Conservation (phyloP, 2,113 vertebrate species). For the Bothrops jararaca region DNA sequence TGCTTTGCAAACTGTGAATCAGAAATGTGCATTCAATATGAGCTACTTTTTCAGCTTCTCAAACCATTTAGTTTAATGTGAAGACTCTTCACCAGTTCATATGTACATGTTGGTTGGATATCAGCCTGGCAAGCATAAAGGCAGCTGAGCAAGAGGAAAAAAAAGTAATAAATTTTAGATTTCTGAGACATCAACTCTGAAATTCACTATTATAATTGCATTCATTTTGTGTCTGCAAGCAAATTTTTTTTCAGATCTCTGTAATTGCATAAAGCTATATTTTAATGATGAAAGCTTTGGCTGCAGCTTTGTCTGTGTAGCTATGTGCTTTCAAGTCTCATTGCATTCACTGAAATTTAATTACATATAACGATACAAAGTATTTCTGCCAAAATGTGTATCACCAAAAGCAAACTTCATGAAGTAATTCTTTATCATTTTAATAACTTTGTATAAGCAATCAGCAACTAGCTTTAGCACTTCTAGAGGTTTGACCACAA, state of each 20-base stretch:
- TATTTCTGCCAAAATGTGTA: conserved; percentile 4
- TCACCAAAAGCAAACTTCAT: conserved; percentile 4
- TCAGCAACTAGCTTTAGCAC: neutral
- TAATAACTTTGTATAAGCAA: neutral
- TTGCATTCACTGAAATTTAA: conserved; percentile 2
- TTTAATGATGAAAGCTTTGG: conserved; percentile 10
- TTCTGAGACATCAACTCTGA: neutral
- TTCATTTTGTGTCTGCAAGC: neutral
- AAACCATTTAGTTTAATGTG: neutral
- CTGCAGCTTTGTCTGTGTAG: neutral
- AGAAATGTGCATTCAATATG: neutral
- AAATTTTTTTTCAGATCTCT: conserved; percentile 17
- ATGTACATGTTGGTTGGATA: neutral
- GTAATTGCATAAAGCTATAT: neutral
- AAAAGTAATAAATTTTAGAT: neutral
- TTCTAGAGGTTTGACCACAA: conserved; percentile 1
- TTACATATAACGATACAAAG: neutral
- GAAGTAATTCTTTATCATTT: conserved; percentile 15
- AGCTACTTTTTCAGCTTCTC: no score
- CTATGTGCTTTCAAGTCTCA: conserved; percentile 4
- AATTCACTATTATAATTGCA: neutral
- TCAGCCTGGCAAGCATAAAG: neutral
- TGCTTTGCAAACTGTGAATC: neutral
- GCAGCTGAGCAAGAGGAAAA: neutral
- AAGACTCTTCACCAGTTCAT: neutral